phyloP scores from a whole-genome alignment of 2,113 vertebrate species.

The Dromas ardeola region DNA sequence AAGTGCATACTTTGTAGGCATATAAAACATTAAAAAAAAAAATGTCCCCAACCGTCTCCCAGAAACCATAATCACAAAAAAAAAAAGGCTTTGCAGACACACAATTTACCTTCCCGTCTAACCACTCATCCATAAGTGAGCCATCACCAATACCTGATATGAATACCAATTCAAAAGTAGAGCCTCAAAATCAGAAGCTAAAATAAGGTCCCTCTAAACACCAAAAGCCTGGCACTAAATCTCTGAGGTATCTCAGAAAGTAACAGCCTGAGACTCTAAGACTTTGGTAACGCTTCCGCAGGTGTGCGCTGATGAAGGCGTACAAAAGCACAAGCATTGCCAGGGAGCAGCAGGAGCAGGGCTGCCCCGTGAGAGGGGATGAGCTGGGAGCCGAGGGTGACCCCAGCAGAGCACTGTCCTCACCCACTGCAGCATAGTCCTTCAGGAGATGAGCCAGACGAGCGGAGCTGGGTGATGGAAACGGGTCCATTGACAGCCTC shows the following conservation, averaged over 20 bases:
- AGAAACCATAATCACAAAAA: not conserved
- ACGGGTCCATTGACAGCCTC: accelerated
- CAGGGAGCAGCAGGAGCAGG: not conserved
- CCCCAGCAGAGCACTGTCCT: not conserved
- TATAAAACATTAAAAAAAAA: not conserved
- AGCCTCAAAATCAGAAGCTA: not conserved
- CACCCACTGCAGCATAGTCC: not conserved
- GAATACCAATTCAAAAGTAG: not conserved
- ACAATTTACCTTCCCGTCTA: not conserved
- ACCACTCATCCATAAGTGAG: not conserved
- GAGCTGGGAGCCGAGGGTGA: not conserved
- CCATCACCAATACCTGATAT: not conserved
- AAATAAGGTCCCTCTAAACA: not conserved
- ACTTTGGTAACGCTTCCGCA: not conserved
- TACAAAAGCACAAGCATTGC: not conserved
- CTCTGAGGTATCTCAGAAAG: not conserved
- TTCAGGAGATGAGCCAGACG: accelerated
- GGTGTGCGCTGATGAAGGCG: accelerated
- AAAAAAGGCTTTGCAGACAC: not conserved
- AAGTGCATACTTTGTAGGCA: not conserved
- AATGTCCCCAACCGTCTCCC: not conserved
- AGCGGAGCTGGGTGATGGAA: not conserved
- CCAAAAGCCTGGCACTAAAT: not conserved
- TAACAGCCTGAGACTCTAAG: not conserved
- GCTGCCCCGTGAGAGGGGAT: too few relatives aligned